Base-by-base conservation (phyloP, 2,797 vertebrate genomes). In the Poecilia wingei region DNA sequence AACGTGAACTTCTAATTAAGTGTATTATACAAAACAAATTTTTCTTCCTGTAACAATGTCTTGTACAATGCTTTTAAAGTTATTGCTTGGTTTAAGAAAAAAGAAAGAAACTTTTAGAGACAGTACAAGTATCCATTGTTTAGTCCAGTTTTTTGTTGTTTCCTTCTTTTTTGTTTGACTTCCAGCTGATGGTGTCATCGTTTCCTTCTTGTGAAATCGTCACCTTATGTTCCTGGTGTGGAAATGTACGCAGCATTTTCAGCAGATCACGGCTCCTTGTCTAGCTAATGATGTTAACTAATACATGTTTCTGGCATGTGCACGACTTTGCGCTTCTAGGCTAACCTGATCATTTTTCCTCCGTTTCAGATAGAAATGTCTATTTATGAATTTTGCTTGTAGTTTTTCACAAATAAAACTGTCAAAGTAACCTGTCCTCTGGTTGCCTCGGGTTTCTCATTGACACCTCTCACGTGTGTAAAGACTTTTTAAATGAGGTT, bases 391-490 rank as follows among this genome's bases (percentile, higher is more conserved):
- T 98, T 98, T 97, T 99, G 97, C 98, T 99, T 99, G 98, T 98
- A 98, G 98, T 99, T 99, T 99, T 99, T 99, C 98, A 99, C 97
- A 98, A 99, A 99, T 99, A 99, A 99, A 99, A 98, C 98, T 97
- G 97, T 98, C 97, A 96, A 97, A 97, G 97, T 97, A 97, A 96
- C 94, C 93, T 91, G 94, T 87, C 90, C 86, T 91, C 84, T 85
- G 93, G 78, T 86, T 88, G 92, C 89, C 90, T 92, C 84, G 73
- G 94, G 95, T 94, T 88, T 74, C 78, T 94, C 94, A 85, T 88
- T 87, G 74, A 39, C 4, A 4, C 10, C 41, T 45, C 41, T 70
- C 68, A n/a, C 12, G 5, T 25, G 66, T 69, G 20, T 43, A 14
- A 43, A n/a, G 39, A 59, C 4, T 41, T 16, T 69, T 25, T 43